phyloP scores from a whole-genome alignment of 2,113 vertebrate species.

The Proteles cristata region DNA sequence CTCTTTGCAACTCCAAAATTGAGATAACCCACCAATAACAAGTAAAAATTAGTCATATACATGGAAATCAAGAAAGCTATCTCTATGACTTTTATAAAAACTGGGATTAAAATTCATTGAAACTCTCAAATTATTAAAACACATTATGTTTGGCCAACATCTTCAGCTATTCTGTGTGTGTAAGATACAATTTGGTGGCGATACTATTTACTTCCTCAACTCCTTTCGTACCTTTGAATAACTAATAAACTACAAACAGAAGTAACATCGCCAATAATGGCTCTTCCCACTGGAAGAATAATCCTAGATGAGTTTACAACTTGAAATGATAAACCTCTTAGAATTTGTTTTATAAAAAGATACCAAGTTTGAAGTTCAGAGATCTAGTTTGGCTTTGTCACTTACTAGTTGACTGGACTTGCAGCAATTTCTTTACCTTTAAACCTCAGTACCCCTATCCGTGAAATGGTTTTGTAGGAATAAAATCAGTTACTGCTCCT shows the following conservation, averaged over 20 bases:
- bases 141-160: background rate
- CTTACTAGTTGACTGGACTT: background rate
- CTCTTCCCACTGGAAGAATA: background rate
- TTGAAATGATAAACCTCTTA: background rate
- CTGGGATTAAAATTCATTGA: background rate
- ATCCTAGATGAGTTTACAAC: background rate
- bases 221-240: constrained; percentile 16
- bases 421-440: background rate
- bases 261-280: background rate
- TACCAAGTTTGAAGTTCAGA: background rate
- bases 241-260: background rate
- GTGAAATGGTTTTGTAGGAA: background rate
- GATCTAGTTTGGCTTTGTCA: background rate
- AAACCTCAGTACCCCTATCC: background rate
- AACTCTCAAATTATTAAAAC: background rate
- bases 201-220: background rate
- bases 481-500: background rate
- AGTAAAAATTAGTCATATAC: background rate
- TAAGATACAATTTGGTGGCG: background rate
- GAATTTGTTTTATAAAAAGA: background rate
- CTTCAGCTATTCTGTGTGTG: background rate
- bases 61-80: background rate
- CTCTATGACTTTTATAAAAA: background rate
- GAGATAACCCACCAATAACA: background rate
- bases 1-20: background rate